Conservation (phyloP, 2,888 invertebrate species). For the Brachyptera putata region DNA sequence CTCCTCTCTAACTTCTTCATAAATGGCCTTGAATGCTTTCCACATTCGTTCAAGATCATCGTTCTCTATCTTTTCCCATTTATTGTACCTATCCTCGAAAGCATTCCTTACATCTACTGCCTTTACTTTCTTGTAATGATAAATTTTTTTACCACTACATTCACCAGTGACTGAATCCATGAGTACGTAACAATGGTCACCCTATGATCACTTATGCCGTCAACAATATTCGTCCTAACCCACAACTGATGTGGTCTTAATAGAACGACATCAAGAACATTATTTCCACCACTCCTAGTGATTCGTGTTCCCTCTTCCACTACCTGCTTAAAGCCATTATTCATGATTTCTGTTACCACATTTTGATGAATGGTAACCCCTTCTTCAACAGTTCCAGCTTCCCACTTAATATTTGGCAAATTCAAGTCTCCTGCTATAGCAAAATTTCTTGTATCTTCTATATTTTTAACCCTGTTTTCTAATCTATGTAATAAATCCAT, state of each 20-base stretch:
- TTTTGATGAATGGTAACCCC: too few species aligned
- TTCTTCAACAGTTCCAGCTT: too few species aligned
- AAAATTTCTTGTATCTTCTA: neutral
- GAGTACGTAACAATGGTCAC: neutral
- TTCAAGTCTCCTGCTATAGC: neutral
- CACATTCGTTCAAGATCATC: too few species aligned
- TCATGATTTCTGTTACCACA: neutral
- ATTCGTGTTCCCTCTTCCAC: neutral
- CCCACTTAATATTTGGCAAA: neutral
- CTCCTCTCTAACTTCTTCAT: neutral
- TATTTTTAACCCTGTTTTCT: neutral
- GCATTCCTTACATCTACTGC: too few species aligned
- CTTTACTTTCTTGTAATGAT: too few species aligned
- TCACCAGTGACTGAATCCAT: too few species aligned
- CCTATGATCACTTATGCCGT: neutral
- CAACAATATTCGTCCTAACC: neutral
- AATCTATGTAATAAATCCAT: too few species aligned
- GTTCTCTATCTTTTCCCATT: too few species aligned
- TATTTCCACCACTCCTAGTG: neutral
- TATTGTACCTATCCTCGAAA: too few species aligned
- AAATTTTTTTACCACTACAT: too few species aligned
- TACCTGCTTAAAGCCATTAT: neutral
- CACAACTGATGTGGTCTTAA: neutral
- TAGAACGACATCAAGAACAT: neutral
- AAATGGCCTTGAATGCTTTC: too few species aligned